Base-by-base conservation (phyloP, 2,113 vertebrate genomes). In the Pangasianodon hypophthalmus region DNA sequence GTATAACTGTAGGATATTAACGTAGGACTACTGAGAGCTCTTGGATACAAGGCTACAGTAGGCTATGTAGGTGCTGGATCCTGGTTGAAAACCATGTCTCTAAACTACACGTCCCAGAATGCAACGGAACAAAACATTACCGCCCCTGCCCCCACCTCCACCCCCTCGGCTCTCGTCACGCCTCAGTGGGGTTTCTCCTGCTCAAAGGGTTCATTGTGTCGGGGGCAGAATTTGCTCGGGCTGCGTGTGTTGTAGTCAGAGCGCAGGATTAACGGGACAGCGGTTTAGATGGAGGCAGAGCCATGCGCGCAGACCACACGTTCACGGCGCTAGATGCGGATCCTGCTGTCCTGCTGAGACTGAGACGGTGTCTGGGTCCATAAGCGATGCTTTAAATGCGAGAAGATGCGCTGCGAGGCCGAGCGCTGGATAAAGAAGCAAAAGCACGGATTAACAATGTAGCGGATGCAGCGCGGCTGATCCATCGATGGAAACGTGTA, bases 161-260 rank as follows among this genome's bases (percentile, higher is more conserved):
- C 88, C 89, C 87, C 84, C 87, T 79, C 89, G 85, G 82, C 82
- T 92, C 90, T 91, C 90, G 92, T 90, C 92, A 91, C 92, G 90
- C 90, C 92, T 89, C 90, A 92, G 92, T 87, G 88, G 90, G 92
- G 89, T 86, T 89, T 92, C 88, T 86, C 54, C 29, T 86, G 89
- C 91, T 92, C 64, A 92, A 92, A 91, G 90, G 58, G 73, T 91
- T 92, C 92, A 92, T 92, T 92, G 92, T 92, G 92, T 92, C 89
- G 88, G 90, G 80, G 62, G 84, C 56, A 90, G 90, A 91, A 91
- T 91, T n/a, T 48, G 88, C 24, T 84, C 50, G 64, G 77, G 48
- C 62, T 60, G 13, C 67, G 60, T 83, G 77, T 83, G 87, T 83
- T 54, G 5, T 89, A 60, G n/a, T 71, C 90, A 87, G 90, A 64